phyloP scores from a whole-genome alignment of 2,888 invertebrate genomes.

The Neoascia interrupta region DNA sequence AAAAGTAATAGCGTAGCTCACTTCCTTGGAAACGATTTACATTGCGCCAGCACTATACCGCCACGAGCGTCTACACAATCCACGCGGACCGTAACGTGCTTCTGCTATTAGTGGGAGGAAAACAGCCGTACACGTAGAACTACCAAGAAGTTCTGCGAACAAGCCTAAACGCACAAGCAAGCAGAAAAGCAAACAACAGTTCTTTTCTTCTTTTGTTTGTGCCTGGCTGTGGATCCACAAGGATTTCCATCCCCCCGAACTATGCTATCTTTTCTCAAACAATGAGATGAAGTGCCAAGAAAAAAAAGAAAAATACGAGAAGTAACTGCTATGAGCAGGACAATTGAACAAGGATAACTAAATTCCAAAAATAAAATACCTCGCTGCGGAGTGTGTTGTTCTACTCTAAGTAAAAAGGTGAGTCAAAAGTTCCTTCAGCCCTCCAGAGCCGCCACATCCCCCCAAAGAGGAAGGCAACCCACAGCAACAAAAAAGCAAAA shows the following conservation, averaged over 20 bases:
- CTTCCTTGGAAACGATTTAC: conserved; percentile 13
- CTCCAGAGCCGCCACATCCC: too few relatives aligned
- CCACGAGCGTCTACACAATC: neutral
- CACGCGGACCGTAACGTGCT: conserved; percentile 12
- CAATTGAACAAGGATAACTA: conserved; percentile 49
- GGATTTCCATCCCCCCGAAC: neutral
- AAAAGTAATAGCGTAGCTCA: too few relatives aligned
- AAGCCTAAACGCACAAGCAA: conserved; percentile 5
- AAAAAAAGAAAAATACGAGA: too few relatives aligned
- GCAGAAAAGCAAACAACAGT: conserved; percentile 18
- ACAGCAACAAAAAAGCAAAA: neutral
- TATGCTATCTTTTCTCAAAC: conserved; percentile 24
- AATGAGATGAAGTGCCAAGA: conserved; percentile 2
- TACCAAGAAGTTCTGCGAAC: conserved; percentile 8
- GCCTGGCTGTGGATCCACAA: conserved; percentile 3
- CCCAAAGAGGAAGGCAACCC: neutral
- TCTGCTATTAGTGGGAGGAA: conserved; percentile 4
- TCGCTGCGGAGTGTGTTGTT: conserved; percentile 5
- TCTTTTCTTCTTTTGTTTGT: conserved; percentile 20
- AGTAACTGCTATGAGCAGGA: conserved; percentile 24
- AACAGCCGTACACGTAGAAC: conserved; percentile 27
- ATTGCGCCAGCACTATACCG: neutral
- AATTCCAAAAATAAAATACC: conserved; percentile 35
- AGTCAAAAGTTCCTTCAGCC: neutral
- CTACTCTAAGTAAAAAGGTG: conserved; percentile 22